Percentiles rank a stretch among this genome's conserved stretches.
phyloP scores from a whole-genome alignment of 2,888 invertebrate species.

The Selenia dentaria region DNA sequence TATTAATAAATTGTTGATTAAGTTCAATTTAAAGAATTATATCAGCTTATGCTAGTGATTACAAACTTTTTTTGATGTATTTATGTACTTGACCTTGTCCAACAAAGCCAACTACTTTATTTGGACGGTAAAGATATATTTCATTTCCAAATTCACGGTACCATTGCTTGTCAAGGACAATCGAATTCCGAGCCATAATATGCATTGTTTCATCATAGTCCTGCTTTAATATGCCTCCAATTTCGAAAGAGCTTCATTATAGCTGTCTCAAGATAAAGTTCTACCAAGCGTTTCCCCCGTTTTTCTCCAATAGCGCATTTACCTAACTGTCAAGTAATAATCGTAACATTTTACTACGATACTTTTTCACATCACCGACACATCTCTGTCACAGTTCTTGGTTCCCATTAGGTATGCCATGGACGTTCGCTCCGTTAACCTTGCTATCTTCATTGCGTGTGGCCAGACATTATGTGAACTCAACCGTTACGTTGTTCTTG shows the following conservation, averaged over 20 bases:
- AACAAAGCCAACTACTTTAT: no score
- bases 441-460: constrained; percentile 64
- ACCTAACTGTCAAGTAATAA: constrained; percentile 17
- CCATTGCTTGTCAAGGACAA: background rate
- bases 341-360: constrained; percentile 23
- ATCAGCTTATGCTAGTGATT: no score
- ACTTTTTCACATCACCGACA: constrained; percentile 5
- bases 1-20: no score
- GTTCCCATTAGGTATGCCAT: constrained; percentile 54
- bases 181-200: no score
- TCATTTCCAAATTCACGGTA: background rate
- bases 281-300: no score
- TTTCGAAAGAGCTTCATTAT: no score
- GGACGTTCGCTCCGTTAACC: constrained; percentile 63
- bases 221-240: no score
- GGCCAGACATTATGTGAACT: constrained; percentile 40
- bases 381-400: constrained; percentile 19
- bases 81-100: no score
- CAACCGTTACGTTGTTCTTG: constrained; percentile 63
- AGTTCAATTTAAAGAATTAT: no score
- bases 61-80: no score
- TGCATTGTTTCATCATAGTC: no score
- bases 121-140: background rate
- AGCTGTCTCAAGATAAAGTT: background rate
- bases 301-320: constrained; percentile 16